Evolutionary conservation across 2,888 invertebrate species (phyloP).

Genomic region (Bombyx huttoni): DNA sequence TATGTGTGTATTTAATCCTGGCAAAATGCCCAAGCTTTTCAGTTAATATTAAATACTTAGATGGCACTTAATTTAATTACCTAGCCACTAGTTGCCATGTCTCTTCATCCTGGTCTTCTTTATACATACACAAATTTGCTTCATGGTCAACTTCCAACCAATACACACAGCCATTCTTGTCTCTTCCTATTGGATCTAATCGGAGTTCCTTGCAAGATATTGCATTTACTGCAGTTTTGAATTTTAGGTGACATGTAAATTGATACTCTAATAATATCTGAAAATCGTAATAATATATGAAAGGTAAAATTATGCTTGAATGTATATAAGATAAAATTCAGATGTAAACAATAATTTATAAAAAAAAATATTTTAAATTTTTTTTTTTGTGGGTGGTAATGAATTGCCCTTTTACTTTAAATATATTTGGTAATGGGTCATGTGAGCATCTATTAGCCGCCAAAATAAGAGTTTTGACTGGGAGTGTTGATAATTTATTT

Average conservation of each 20-base stretch:
- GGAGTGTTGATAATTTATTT: conserved; percentile 30
- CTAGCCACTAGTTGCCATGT: conserved; percentile 94
- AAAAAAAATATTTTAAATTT: no score
- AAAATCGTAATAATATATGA: conserved; percentile 12
- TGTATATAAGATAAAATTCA: no score
- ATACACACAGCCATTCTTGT: conserved; percentile 91
- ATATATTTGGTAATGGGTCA: no score
- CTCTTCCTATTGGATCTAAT: conserved; percentile 90
- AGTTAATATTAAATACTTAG: no score
- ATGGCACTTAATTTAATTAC: conserved; percentile 38
- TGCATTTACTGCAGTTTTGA: conserved; percentile 89
- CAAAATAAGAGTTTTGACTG: conserved; percentile 4
- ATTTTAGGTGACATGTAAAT: conserved; percentile 94
- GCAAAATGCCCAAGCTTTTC: no score
- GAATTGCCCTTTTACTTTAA: no score
- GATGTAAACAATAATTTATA: no score
- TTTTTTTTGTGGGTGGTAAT: no score
- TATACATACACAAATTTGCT: conserved; percentile 91
- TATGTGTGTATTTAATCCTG: no score
- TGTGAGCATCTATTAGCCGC: no score
- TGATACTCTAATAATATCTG: conserved; percentile 93
- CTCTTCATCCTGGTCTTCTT: conserved; percentile 96
- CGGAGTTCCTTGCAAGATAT: conserved; percentile 85
- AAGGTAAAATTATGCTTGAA: no score
- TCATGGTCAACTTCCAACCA: conserved; percentile 94